Evolutionary conservation across 2,888 invertebrate genomes (phyloP), one percentile per base, ranked within the genome.

Genomic region (Vandiemenella viatica): DNA sequence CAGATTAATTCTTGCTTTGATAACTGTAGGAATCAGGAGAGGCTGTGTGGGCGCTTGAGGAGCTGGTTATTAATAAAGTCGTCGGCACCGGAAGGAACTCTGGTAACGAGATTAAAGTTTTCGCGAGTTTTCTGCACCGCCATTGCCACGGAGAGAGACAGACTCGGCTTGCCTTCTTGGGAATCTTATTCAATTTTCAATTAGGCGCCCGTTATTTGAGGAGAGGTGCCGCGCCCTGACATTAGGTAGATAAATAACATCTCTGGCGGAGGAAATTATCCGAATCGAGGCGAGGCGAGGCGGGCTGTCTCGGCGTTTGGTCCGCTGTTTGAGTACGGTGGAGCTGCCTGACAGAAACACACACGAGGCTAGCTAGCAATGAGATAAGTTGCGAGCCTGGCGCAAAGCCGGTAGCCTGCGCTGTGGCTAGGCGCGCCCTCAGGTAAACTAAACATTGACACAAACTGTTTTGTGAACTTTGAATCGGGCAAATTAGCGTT

Each of bases 371-470:
- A n/a, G 32, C n/a, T 32, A 32, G 32, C 10, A 32, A 32, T 32
- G 32, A 32, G 32, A 32, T 32, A 32, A 32, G 32, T 32, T 32
- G 32, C 13, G 32, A 32, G 32, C n/a, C n/a, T n/a, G n/a, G n/a
- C n/a, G n/a, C n/a, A n/a, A n/a, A n/a, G n/a, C n/a, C n/a, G n/a
- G n/a, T n/a, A n/a, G n/a, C n/a, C n/a, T n/a, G n/a, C n/a, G n/a
- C n/a, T n/a, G n/a, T n/a, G n/a, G n/a, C n/a, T n/a, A n/a, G n/a
- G n/a, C n/a, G n/a, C n/a, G n/a, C n/a, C n/a, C n/a, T n/a, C n/a
- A n/a, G n/a, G n/a, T n/a, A n/a, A n/a, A 5, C 20, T 21, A 42
- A 42, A 42, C 42, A 42, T 42, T 42, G 42, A 21, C 42, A 20
- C 42, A n/a, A 13, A 21, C 19, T 18, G 42, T 21, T 18, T 42